Evolutionary conservation across 2,113 vertebrate genomes (phyloP).

Genomic region (Mystacornis crossleyi): DNA sequence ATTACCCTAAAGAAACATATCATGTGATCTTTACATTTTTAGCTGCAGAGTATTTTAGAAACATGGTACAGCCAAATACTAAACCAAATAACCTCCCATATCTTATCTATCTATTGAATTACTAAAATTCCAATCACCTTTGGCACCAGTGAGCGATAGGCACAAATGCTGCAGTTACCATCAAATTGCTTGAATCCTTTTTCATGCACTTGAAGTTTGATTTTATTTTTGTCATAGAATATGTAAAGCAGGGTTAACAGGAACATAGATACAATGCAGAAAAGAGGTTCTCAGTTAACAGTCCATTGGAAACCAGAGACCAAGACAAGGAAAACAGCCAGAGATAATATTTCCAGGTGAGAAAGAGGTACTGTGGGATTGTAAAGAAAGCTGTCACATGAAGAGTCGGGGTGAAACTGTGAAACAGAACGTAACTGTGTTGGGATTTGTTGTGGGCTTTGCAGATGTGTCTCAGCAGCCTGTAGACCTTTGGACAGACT

Average conservation of each 20-base stretch:
- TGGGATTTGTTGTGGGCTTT: neutral
- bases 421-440: neutral
- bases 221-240: neutral
- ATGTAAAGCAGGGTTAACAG: neutral
- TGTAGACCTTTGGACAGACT: neutral
- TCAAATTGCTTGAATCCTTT: neutral
- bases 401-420: neutral
- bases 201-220: neutral
- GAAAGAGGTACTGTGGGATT: neutral
- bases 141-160: neutral
- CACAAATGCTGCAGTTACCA: neutral
- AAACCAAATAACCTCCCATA: neutral
- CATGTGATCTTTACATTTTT: neutral
- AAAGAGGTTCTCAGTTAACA: neutral
- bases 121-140: constrained; percentile 20
- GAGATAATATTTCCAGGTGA: neutral
- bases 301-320: neutral
- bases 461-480: neutral
- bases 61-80: neutral
- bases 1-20: neutral
- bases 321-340: neutral
- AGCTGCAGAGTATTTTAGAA: neutral
- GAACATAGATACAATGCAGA: neutral
- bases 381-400: neutral
- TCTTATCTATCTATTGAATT: constrained; percentile 5